Evolutionary conservation across 1,140 invertebrate species (phyloP), one percentile per base, ranked within the genome.

Genomic region (Danaus plexippus): DNA sequence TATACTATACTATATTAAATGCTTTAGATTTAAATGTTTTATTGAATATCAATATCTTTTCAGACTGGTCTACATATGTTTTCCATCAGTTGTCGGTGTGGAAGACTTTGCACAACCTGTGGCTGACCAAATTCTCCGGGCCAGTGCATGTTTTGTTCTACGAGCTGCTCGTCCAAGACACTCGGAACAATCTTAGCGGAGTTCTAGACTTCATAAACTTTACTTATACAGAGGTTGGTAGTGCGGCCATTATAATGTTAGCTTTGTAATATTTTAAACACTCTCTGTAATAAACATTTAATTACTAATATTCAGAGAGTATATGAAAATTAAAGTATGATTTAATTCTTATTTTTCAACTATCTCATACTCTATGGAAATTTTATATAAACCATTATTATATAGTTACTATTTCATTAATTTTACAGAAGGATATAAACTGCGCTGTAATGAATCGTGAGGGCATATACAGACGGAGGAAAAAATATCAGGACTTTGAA

Each of bases 11-110:
- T 32, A 32, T 6, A 32, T 32, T 7, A 32, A 32, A 8, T 5
- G 2, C 22, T n/a, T n/a, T n/a, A n/a, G n/a, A n/a, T n/a, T n/a
- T n/a, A 15, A 15, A 15, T 15, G 15, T 15, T 9, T 3, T 45
- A 45, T 9, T 9, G 11, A 12, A 43, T 56, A 52, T 47, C 5
- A 46, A 44, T 47, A 42, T 58, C 22, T 22, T 55, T 56, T 8
- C 73, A 94, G 93, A 92, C 77, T 94, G 93, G 93, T 86, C 89
- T 42, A 88, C 90, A 45, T 94, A 93, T 80, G 92, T 94, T 8
- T 78, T 77, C 10, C 89, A 89, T n/a, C 92, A 93, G 69, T 77
- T 92, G n/a, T 70, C 82, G 43, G 83, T 87, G 2, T 94, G 93
- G 93, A 89, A 91, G 77, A 80, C 89, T 11, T 90, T 92, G 22